phyloP scores from a whole-genome alignment of 2,797 vertebrate species.

The Acrocephalus scirpaceus region DNA sequence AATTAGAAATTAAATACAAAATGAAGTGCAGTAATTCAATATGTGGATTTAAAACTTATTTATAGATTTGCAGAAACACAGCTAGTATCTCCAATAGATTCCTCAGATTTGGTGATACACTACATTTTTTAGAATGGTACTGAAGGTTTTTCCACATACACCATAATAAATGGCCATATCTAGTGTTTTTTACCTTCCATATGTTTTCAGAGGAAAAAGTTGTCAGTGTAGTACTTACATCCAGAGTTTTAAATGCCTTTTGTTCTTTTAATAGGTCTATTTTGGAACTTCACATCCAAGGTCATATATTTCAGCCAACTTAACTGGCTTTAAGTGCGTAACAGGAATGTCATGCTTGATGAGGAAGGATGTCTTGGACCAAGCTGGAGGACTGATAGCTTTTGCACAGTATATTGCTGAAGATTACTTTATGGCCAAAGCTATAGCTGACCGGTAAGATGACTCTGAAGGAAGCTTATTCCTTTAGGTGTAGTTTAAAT shows the following conservation, averaged over 20 bases:
- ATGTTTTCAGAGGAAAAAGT: neutral
- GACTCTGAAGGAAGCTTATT: neutral
- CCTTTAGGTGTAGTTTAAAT: neutral
- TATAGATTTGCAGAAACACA: neutral
- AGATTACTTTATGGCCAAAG: constrained; percentile 99
- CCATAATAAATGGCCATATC: fast-evolving
- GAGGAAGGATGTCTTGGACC: constrained; percentile 95
- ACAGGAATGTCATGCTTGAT: constrained; percentile 98
- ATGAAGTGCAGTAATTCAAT: neutral
- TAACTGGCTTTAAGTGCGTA: constrained; percentile 96
- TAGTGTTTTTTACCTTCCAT: neutral
- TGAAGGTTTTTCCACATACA: neutral
- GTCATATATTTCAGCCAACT: constrained; percentile 96
- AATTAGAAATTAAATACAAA: neutral
- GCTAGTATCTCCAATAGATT: neutral
- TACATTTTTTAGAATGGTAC: neutral
- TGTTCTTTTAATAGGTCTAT: constrained; percentile 84
- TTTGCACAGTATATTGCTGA: constrained; percentile 98
- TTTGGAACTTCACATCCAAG: constrained; percentile 97
- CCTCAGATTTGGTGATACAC: neutral
- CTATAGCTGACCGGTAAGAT: constrained; percentile 93
- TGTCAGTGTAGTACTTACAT: neutral
- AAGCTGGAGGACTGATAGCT: constrained; percentile 92
- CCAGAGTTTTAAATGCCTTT: neutral
- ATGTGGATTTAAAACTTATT: neutral